A percentile compares a stretch with the other conserved stretches of the same genome.
phyloP scores from a whole-genome alignment of 2,888 invertebrate species.

The Brachycybe producta region DNA sequence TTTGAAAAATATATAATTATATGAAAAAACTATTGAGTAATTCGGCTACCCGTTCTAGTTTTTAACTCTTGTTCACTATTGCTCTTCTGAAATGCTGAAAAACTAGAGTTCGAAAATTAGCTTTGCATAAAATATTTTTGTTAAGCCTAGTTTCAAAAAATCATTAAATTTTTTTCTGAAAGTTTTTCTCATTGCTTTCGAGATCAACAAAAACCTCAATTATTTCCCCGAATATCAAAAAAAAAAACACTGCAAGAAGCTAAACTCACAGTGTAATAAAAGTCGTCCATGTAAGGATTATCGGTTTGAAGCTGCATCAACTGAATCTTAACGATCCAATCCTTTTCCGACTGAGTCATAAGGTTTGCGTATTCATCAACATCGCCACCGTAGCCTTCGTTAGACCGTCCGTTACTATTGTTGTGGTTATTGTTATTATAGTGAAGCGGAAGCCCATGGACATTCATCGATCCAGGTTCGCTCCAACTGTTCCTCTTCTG shows the following conservation, averaged over 20 bases:
- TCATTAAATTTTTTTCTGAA: not conserved
- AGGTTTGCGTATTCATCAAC: slow-evolving; percentile 69
- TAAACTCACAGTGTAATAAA: slow-evolving; percentile 71
- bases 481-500: slow-evolving; percentile 6
- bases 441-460: too few relatives aligned
- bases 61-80: too few relatives aligned
- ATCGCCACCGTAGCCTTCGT: slow-evolving; percentile 8
- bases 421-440: slow-evolving; percentile 5
- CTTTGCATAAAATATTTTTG: not conserved
- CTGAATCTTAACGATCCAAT: slow-evolving; percentile 93
- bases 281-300: slow-evolving; percentile 93
- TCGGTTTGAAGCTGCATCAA: slow-evolving; percentile 83
- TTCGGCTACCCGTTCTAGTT: too few relatives aligned
- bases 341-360: slow-evolving; percentile 88
- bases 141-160: not conserved
- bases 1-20: too few relatives aligned
- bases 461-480: not conserved
- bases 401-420: not conserved
- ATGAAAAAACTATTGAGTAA: too few relatives aligned
- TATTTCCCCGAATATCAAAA: slow-evolving; percentile 1
- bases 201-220: too few relatives aligned
- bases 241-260: not conserved
- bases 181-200: too few relatives aligned
- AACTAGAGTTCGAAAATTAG: too few relatives aligned
- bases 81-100: too few relatives aligned